Evolutionary conservation across 2,888 invertebrate species (phyloP).

Genomic region (Polydesmus complanatus): DNA sequence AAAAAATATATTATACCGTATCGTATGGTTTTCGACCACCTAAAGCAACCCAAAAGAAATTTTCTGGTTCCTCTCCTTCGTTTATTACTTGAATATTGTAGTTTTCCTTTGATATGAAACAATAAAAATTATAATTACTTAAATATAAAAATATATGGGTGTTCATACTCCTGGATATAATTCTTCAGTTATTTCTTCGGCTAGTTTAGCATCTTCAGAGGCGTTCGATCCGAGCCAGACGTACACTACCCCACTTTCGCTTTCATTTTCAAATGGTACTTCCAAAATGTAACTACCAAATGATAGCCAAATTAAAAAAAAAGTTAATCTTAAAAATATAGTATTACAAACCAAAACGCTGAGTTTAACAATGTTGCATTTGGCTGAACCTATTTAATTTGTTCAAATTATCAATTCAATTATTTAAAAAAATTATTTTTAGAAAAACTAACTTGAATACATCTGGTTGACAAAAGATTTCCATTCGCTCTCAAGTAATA

Average conservation of each 20-base stretch:
- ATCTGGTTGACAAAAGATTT: slow-evolving; percentile 77
- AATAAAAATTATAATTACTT: neutral
- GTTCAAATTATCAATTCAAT: slow-evolving; percentile 8
- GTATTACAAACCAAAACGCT: slow-evolving; percentile 1
- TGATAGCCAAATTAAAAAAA: slow-evolving; percentile 17
- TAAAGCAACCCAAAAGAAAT: slow-evolving; percentile 95
- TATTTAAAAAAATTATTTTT: slow-evolving; percentile 1
- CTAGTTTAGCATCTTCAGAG: slow-evolving; percentile 69
- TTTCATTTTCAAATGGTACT: slow-evolving; percentile 70
- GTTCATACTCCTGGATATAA: slow-evolving; percentile 69
- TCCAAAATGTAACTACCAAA: slow-evolving; percentile 68
- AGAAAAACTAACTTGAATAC: slow-evolving; percentile 49
- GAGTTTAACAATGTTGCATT: slow-evolving; percentile 6
- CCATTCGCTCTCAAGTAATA: slow-evolving; percentile 94
- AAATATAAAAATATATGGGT: neutral
- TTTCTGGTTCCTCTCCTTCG: slow-evolving; percentile 94
- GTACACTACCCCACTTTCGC: slow-evolving; percentile 78
- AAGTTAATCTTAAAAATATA: neutral
- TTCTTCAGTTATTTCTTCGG: slow-evolving; percentile 83
- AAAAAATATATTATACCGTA: slow-evolving; percentile 29
- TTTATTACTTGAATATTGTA: slow-evolving; percentile 52
- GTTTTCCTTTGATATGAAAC: slow-evolving; percentile 25
- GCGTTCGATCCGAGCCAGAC: slow-evolving; percentile 85
- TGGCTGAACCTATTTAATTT: slow-evolving; percentile 2
- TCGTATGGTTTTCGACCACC: slow-evolving; percentile 85